Evolutionary conservation across 2,888 invertebrate genomes (phyloP).

Genomic region (Lutraria lutraria): DNA sequence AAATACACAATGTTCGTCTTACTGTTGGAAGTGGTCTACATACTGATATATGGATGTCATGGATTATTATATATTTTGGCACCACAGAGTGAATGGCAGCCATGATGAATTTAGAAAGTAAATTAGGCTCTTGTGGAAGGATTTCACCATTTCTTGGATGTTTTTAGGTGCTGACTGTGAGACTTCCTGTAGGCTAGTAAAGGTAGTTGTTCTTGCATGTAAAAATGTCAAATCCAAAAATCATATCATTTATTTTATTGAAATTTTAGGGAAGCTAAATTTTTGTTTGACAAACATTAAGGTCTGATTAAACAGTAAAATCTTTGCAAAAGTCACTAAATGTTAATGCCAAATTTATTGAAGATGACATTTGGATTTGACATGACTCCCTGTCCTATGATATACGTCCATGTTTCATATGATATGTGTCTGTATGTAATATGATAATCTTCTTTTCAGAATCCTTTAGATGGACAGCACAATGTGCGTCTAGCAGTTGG

Average conservation of each 20-base stretch:
- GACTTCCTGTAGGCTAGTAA: constrained; percentile 40
- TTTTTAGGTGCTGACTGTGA: too few species aligned
- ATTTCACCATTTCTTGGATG: constrained; percentile 51
- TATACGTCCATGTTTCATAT: not conserved
- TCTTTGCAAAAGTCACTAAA: too few species aligned
- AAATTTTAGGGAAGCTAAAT: too few species aligned
- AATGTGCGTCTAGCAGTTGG: constrained; percentile 92
- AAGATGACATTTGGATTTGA: not conserved
- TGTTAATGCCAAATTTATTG: not conserved
- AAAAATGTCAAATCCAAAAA: not conserved
- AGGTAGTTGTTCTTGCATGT: not conserved
- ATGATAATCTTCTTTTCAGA: constrained; percentile 65
- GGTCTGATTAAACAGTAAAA: too few species aligned
- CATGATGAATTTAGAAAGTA: constrained; percentile 96
- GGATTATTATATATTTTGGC: constrained; percentile 97
- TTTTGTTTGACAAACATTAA: too few species aligned
- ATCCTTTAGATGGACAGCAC: constrained; percentile 86
- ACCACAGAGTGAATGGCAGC: constrained; percentile 99
- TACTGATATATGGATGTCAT: constrained; percentile 96
- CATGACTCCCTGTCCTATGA: not conserved
- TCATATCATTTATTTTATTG: not conserved
- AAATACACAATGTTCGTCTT: constrained; percentile 88
- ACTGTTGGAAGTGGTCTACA: constrained; percentile 97
- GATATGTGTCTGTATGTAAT: not conserved
- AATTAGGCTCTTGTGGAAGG: constrained; percentile 75